Conservation (phyloP, 2,888 invertebrate genomes). For the Acleris sparsana region DNA sequence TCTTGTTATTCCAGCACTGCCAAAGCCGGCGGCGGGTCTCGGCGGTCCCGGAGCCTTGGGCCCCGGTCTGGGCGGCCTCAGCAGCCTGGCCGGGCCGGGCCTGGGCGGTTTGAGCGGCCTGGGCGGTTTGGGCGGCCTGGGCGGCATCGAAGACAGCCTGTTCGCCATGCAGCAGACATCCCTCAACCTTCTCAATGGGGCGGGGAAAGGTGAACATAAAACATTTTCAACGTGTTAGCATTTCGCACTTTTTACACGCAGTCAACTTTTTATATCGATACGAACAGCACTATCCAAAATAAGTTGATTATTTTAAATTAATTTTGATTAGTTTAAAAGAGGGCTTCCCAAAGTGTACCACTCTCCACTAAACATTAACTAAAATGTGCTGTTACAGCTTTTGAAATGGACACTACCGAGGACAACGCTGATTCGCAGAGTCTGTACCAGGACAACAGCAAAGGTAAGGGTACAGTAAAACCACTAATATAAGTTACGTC, state of each 20-base stretch:
- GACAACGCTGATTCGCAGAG: conserved; percentile 66
- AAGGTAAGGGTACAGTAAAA: conserved; percentile 48
- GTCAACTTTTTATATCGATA: too few species aligned
- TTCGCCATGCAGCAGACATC: conserved; percentile 67
- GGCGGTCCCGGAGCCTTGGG: conserved; percentile 24
- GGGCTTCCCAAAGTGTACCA: too few species aligned
- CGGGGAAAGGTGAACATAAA: conserved; percentile 55
- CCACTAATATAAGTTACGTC: too few species aligned
- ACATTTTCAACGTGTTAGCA: too few species aligned
- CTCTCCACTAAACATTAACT: too few species aligned
- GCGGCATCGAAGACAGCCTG: conserved; percentile 50
- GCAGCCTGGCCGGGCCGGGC: conserved; percentile 20
- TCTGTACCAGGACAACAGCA: conserved; percentile 62
- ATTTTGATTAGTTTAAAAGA: too few species aligned
- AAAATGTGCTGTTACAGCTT: conserved; percentile 51
- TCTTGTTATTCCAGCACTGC: not conserved
- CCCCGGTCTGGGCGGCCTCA: conserved; percentile 19
- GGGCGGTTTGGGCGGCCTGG: conserved; percentile 42
- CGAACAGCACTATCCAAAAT: too few species aligned
- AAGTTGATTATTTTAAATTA: too few species aligned
- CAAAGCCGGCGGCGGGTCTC: conserved; percentile 38
- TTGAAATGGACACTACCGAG: conserved; percentile 76
- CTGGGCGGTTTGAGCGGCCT: conserved; percentile 33
- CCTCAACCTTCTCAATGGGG: conserved; percentile 62
- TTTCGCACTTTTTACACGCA: too few species aligned